Conservation (phyloP, 1,140 invertebrate species). For the Drosophila arizonae region DNA sequence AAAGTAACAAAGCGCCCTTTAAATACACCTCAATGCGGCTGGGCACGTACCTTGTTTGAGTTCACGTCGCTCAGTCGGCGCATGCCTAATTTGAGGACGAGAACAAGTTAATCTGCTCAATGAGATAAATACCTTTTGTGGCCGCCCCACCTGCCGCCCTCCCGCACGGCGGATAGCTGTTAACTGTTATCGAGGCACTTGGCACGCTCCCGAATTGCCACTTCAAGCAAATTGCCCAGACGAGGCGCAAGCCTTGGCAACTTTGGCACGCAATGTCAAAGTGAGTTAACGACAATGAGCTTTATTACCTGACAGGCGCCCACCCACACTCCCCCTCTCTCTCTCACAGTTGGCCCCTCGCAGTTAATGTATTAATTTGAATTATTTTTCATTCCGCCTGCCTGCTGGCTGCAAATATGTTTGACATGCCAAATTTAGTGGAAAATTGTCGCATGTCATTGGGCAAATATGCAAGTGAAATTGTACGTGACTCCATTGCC, state of each 20-base stretch:
- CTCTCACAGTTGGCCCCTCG: slow-evolving; percentile 16
- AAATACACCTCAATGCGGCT: slow-evolving; percentile 7
- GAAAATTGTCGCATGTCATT: slow-evolving; percentile 80
- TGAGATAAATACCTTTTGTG: slow-evolving; percentile 79
- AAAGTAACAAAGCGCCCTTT: not conserved
- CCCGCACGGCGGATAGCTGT: slow-evolving; percentile 1
- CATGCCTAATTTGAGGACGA: slow-evolving; percentile 63
- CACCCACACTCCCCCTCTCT: not conserved
- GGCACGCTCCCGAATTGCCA: slow-evolving; percentile 78
- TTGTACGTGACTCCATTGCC: slow-evolving; percentile 68
- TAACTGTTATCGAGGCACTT: slow-evolving; percentile 68
- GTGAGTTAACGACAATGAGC: slow-evolving; percentile 51
- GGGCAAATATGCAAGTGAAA: slow-evolving; percentile 70
- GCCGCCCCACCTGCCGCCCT: slow-evolving; percentile 11
- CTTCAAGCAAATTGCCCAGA: slow-evolving; percentile 71
- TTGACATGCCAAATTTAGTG: slow-evolving; percentile 79
- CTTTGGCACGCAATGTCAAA: slow-evolving; percentile 59
- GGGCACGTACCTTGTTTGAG: slow-evolving; percentile 34
- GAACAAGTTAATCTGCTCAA: slow-evolving; percentile 64
- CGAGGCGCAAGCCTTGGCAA: slow-evolving; percentile 59
- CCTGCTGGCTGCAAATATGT: slow-evolving; percentile 58
- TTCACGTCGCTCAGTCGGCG: not conserved
- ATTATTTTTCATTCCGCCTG: slow-evolving; percentile 47
- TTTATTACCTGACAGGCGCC: slow-evolving; percentile 65
- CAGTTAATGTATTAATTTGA: slow-evolving; percentile 79